Conservation (phyloP, 1,140 invertebrate genomes). For the Calliphora vicina region DNA sequence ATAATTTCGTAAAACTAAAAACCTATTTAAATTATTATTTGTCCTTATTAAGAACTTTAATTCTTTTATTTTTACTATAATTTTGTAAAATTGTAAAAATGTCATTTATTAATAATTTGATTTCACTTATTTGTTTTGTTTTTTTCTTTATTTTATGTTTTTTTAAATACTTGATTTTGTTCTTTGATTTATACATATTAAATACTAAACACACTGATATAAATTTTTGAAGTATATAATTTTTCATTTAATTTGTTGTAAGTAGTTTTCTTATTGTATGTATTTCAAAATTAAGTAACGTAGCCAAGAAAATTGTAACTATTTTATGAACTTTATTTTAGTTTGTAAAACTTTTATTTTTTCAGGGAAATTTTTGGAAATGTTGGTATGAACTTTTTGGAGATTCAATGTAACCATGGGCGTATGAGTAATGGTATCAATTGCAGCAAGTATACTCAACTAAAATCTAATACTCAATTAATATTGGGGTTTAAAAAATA, state of each 20-base stretch:
- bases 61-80: neutral
- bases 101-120: neutral
- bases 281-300: neutral
- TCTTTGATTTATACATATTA: neutral
- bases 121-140: neutral
- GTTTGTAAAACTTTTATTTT: no score
- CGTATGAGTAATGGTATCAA: no score
- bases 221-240: neutral
- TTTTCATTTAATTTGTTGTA: neutral
- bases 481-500: no score
- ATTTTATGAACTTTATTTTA: no score
- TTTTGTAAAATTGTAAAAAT: constrained; percentile 14
- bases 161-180: neutral
- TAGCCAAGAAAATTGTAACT: neutral
- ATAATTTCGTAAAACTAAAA: neutral
- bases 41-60: constrained; percentile 3
- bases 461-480: no score
- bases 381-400: no score
- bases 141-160: no score
- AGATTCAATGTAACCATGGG: no score
- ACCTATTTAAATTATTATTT: neutral
- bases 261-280: neutral
- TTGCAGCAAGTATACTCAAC: no score
- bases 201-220: constrained; percentile 7
- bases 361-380: no score